Base-by-base conservation (phyloP, 2,797 vertebrate species). In the Orientallactaga sibirica region DNA sequence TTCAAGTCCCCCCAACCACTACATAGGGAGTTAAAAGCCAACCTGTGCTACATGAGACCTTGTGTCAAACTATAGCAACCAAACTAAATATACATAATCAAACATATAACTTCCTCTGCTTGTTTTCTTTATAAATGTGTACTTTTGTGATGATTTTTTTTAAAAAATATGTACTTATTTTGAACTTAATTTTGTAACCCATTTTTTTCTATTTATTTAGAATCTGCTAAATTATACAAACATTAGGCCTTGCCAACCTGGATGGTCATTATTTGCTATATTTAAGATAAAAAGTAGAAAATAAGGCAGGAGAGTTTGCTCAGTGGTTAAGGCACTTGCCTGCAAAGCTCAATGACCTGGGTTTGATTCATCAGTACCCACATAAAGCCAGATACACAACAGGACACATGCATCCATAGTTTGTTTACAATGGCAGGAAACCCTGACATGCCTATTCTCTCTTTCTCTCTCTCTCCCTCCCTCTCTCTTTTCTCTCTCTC, bases 71-170 rank as follows among this genome's bases (percentile, higher is more conserved):
- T 48, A 48, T 10, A 85, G 25, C 82, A 85, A 71, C 48, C 71
- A 41, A 73, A 85, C 10, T 48, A 48, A 85, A 20, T 41, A 27
- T 73, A 71, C 27, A 2, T 12, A 37, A 85, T 73, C 27, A 73
- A 85, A 10, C 19, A 85, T 27, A 61, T 29, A 41, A 58, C 61
- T 92, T 66, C 19, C 58, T 81, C 14, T 37, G 24, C 70, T 8
- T 67, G 41, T 48, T 74, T 85, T 93, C 58, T 85, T 41, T 77
- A n/a, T 48, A 87, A 91, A 83, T 67, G 73, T 25, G 20, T 7
- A 64, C 19, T 70, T 16, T 48, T 48, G 48, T 48, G 48, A 48
- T 48, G 48, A 48, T 8, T 48, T 48, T 48, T 6, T 48, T 7
- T 2, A 37, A 37, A 37, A 37, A 48, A 48, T 48, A 77, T 33